Conservation (phyloP, 2,888 invertebrate species). For the Lasioglossum vierecki region DNA sequence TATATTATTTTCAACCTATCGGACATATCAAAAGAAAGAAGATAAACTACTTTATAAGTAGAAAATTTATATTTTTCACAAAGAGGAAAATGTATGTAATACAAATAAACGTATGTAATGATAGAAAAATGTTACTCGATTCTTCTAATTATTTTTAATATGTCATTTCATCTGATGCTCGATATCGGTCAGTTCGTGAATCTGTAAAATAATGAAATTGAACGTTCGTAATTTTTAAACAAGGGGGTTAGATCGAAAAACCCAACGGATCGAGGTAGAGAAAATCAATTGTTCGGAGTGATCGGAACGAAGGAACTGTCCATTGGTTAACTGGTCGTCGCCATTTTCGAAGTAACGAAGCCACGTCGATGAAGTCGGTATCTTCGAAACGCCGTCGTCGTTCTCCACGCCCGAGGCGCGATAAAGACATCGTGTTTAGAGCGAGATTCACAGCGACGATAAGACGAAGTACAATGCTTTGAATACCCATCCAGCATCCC, state of each 20-base stretch:
- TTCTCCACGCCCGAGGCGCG: slow-evolving; percentile 61
- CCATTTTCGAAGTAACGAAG: slow-evolving; percentile 47
- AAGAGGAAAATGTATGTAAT: too few species aligned
- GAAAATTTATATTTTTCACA: too few species aligned
- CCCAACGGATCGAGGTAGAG: background rate
- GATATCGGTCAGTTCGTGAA: too few species aligned
- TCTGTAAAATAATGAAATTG: too few species aligned
- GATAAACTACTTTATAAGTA: too few species aligned
- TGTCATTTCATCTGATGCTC: too few species aligned
- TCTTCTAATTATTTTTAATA: background rate
- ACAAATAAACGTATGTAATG: too few species aligned
- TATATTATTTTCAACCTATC: too few species aligned
- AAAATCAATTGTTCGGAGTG: background rate
- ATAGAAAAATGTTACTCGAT: background rate
- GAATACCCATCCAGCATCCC: slow-evolving; percentile 79
- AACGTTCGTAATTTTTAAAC: too few species aligned
- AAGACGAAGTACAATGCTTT: slow-evolving; percentile 79
- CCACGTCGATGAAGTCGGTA: slow-evolving; percentile 65
- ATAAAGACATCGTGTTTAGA: slow-evolving; percentile 76
- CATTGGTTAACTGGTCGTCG: slow-evolving; percentile 5
- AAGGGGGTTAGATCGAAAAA: background rate
- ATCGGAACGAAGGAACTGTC: background rate
- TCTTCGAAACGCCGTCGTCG: slow-evolving; percentile 60
- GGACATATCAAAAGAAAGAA: too few species aligned
- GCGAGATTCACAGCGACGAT: slow-evolving; percentile 79